Evolutionary conservation across 2,888 invertebrate genomes (phyloP), one percentile per base, ranked within the genome.

Genomic region (Dicyrtoma fusca): DNA sequence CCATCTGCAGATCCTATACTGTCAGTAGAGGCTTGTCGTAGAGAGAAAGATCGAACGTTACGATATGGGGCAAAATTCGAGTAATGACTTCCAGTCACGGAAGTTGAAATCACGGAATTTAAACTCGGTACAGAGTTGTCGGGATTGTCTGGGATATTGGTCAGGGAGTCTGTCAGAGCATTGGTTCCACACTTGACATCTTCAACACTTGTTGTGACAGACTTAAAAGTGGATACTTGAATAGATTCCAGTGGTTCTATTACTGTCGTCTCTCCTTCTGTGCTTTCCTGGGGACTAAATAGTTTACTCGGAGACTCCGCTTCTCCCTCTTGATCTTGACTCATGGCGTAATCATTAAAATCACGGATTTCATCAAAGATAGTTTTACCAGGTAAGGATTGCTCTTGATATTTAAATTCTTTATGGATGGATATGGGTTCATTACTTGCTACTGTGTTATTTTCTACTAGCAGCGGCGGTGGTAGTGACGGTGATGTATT

Each of bases 1-100:
- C 57, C 57, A 44, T 74, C 80, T 17, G 77, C 80, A 19, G 79
- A 77, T 42, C 80, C 80, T 34, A 74, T 74, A 57, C 77, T 80
- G 73, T 76, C 80, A 53, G 75, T 77, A 17, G 74, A 80, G 62
- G 77, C 73, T 77, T 76, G 81, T 64, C 80, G 74, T 0, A 80
- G 70, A 8, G 81, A 79, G 65, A 76, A 77, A 59, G 80, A 78
- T 59, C 79, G 75, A 19, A 74, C 71, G 69, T 74, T 73, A 69
- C 75, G 71, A 64, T 76, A 76, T 25, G 75, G 68, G n/a, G 75
- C 51, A 45, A 70, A 70, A 19, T 51, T 53, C 1, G 70, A 53
- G n/a, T 59, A 47, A 26, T 74, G 71, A 66, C 62, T 53, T 72
- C 69, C 55, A 57, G 70, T 44, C 69, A 71, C 68, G 55, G 76